Evolutionary conservation across 2,888 invertebrate genomes (phyloP).

Genomic region (Andrena camellia): DNA sequence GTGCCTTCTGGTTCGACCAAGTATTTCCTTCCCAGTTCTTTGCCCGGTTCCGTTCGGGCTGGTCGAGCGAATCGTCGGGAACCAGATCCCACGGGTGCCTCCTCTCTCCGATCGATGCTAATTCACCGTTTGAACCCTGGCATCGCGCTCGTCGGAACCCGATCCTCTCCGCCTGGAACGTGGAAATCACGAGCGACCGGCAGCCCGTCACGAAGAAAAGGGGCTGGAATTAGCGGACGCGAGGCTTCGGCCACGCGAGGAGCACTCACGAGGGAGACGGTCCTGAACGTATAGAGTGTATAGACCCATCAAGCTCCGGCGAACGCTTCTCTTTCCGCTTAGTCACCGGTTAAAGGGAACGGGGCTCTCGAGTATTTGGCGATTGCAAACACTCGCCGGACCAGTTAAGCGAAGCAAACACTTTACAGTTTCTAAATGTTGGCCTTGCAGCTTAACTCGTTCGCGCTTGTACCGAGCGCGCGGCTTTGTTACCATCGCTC

Average conservation of each 20-base stretch:
- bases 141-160: neutral
- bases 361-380: constrained; percentile 62
- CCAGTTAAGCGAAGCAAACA: constrained; percentile 72
- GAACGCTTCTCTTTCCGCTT: constrained; percentile 47
- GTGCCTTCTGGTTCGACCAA: neutral
- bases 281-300: constrained; percentile 22
- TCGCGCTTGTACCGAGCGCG: constrained; percentile 53
- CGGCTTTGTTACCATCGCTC: constrained; percentile 46
- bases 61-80: neutral
- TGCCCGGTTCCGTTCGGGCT: neutral
- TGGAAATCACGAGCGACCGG: constrained; percentile 12
- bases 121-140: neutral
- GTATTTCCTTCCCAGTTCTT: neutral
- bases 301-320: constrained; percentile 31
- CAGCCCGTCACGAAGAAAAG: neutral
- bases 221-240: constrained; percentile 13
- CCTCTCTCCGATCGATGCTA: constrained; percentile 12
- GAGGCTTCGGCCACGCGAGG: constrained; percentile 33
- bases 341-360: constrained; percentile 64
- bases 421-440: constrained; percentile 71
- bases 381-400: constrained; percentile 66
- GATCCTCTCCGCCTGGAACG: neutral
- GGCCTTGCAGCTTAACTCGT: constrained; percentile 67
- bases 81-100: constrained; percentile 4
- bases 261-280: neutral